Conservation (phyloP, 2,797 vertebrate genomes). For the Myioborus melanocephalus region DNA sequence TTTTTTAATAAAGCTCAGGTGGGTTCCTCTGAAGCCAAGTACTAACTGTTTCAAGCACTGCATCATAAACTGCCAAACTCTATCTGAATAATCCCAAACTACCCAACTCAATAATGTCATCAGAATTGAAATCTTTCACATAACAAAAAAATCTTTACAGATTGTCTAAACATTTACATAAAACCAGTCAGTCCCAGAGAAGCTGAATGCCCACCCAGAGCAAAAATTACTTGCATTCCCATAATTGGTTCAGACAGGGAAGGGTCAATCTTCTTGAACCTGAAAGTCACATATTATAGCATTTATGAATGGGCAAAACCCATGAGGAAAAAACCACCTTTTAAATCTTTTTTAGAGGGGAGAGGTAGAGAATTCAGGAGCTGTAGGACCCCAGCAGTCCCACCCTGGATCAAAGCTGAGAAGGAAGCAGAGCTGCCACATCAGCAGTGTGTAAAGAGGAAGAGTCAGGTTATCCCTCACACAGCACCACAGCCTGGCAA, state of each 20-base stretch:
- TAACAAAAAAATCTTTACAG: not conserved
- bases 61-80: not conserved
- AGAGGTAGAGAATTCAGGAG: not conserved
- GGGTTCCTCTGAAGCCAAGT: not conserved
- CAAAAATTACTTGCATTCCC: not conserved
- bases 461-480: not conserved
- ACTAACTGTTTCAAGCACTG: not conserved
- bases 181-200: not conserved
- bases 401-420: not conserved
- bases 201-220: not conserved
- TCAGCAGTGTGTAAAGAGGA: not conserved
- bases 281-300: not conserved
- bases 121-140: not conserved
- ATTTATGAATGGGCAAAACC: not conserved
- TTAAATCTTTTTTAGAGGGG: not conserved
- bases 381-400: not conserved
- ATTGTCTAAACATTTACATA: not conserved
- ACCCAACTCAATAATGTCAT: not conserved
- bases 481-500: not conserved
- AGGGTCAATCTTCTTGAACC: not conserved
- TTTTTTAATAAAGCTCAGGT: not conserved
- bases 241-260: not conserved
- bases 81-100: not conserved
- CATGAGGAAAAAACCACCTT: not conserved
- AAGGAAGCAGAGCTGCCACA: not conserved